phyloP scores from a whole-genome alignment of 2,113 vertebrate species.

The Thunnus thynnus region DNA sequence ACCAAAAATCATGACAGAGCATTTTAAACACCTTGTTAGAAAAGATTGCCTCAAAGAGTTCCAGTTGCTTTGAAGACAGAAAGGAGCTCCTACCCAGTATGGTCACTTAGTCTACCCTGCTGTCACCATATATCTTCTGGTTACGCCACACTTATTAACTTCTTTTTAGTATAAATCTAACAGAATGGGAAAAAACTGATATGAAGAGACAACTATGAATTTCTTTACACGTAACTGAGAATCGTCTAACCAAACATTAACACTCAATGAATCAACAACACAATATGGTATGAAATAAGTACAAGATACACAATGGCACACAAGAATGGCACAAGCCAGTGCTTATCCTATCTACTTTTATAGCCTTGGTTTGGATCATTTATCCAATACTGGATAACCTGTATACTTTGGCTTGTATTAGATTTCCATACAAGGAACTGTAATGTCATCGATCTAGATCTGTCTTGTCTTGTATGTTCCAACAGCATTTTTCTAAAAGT shows the following conservation, averaged over 20 bases:
- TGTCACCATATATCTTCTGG: too few species aligned
- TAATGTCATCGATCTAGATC: not conserved
- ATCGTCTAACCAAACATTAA: not conserved
- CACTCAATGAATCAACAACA: not conserved
- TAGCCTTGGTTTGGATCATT: not conserved
- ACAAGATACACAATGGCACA: not conserved
- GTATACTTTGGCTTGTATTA: not conserved
- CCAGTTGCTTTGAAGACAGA: conserved; percentile 12
- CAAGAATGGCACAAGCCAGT: not conserved
- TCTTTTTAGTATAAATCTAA: not conserved
- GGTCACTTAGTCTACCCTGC: not conserved
- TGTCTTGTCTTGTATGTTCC: not conserved
- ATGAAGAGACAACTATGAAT: not conserved
- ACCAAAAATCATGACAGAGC: not conserved
- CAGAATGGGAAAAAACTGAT: not conserved
- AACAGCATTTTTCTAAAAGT: not conserved
- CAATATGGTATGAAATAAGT: not conserved
- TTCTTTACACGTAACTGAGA: not conserved
- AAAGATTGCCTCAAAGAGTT: not conserved
- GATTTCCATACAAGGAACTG: not conserved
- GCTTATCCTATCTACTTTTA: not conserved
- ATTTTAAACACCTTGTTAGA: not conserved
- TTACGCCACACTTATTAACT: not conserved
- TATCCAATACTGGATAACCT: not conserved
- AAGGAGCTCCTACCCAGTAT: not conserved